A percentile compares a stretch with the other conserved stretches of the same genome.
Conservation (phyloP, 2,113 vertebrate species). For the Nothocercus nigrocapillus region DNA sequence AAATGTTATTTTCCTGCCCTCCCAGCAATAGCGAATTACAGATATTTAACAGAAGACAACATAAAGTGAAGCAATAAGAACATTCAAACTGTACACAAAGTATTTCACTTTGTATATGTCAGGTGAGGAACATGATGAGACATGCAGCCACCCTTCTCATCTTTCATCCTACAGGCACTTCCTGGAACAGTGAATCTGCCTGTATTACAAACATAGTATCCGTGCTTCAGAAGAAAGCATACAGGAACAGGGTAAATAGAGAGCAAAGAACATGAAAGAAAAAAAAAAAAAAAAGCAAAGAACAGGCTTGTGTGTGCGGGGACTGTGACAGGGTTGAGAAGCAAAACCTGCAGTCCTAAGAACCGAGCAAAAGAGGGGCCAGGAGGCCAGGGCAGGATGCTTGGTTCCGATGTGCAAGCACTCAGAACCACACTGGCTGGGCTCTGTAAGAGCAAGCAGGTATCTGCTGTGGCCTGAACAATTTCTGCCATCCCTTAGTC, state of each 20-base stretch:
- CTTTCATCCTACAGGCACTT: neutral
- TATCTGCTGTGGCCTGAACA: neutral
- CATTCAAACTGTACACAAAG: neutral
- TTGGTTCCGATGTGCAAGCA: neutral
- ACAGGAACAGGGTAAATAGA: neutral
- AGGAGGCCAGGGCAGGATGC: neutral
- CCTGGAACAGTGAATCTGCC: neutral
- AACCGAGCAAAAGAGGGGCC: neutral
- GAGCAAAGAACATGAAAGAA: neutral
- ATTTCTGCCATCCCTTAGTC: accelerated
- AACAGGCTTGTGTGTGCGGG: neutral
- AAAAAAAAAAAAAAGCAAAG: neutral
- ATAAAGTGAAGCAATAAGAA: neutral
- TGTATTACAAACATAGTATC: neutral
- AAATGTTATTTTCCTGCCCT: neutral
- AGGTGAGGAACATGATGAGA: neutral
- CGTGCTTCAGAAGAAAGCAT: neutral
- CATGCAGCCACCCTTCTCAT: neutral
- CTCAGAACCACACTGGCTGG: neutral
- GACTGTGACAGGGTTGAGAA: neutral
- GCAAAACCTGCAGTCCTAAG: neutral
- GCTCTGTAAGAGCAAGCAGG: accelerated
- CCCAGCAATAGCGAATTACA: neutral
- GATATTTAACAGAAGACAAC: neutral
- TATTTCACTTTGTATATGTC: neutral